Percentiles rank a stretch among this genome's conserved stretches.
These are phyloP conservation scores for Synanceia verrucosa DNA, from an alignment of 2,797 vertebrate genomes.

Conservation along the genomic window DNA sequence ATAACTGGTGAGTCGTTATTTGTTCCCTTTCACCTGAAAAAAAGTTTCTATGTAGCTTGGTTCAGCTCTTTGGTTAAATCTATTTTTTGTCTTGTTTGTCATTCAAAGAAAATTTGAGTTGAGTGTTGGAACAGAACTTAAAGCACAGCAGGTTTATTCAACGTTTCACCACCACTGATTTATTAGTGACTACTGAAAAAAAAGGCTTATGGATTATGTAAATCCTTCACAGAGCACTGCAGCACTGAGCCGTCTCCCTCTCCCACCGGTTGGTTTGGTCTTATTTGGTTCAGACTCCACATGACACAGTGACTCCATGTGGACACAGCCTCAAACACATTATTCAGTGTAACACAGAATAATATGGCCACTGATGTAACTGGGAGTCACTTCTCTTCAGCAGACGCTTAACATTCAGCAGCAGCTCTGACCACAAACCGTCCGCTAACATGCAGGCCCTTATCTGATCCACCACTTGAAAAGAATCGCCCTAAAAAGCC, in stretches of 20 bases:
- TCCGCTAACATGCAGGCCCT: neutral
- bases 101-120: too few relatives aligned
- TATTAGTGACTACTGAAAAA: too few relatives aligned
- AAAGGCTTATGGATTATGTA: too few relatives aligned
- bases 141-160: too few relatives aligned
- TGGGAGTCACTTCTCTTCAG: constrained; percentile 15
- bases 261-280: neutral
- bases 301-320: constrained; percentile 31
- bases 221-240: too few relatives aligned
- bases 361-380: constrained; percentile 16
- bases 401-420: constrained; percentile 18
- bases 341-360: constrained; percentile 13
- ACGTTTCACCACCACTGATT: too few relatives aligned
- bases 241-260: neutral
- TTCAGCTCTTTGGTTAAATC: too few relatives aligned
- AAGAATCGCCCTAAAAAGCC: neutral
- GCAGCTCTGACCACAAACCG: constrained; percentile 4
- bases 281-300: neutral
- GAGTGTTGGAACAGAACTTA: too few relatives aligned
- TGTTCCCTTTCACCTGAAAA: too few relatives aligned
- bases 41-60: too few relatives aligned
- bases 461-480: constrained; percentile 22
- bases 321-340: constrained; percentile 13
- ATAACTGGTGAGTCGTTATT: too few relatives aligned
- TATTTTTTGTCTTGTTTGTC: too few relatives aligned